Evolutionary conservation across 2,113 vertebrate genomes (phyloP).

Genomic region (Meriones unguiculatus): DNA sequence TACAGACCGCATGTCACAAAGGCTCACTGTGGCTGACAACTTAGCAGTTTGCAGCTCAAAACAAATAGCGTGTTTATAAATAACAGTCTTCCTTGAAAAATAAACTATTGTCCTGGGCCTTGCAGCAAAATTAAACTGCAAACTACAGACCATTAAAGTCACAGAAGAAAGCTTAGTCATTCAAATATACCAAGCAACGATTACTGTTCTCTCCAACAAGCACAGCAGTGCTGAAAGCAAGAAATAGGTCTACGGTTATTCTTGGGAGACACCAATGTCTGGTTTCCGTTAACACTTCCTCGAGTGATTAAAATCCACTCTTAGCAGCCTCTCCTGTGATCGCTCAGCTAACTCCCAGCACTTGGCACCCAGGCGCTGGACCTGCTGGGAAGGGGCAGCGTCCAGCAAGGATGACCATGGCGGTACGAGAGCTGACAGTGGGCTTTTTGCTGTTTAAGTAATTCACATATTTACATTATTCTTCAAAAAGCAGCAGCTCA

Average conservation of each 20-base stretch:
- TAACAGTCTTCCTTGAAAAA: slow-evolving; percentile 51
- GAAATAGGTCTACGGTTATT: slow-evolving; percentile 18
- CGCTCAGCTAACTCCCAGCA: slow-evolving; percentile 10
- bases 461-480: slow-evolving; percentile 42
- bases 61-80: slow-evolving; percentile 43
- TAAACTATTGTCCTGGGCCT: slow-evolving; percentile 32
- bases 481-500: slow-evolving; percentile 31
- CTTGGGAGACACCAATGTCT: slow-evolving; percentile 22
- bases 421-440: background rate
- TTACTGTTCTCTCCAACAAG: background rate
- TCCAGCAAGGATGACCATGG: background rate
- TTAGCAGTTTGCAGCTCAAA: slow-evolving; percentile 32
- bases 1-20: background rate
- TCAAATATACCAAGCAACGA: background rate
- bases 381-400: background rate
- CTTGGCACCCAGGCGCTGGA: background rate
- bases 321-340: slow-evolving; percentile 34
- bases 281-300: slow-evolving; percentile 44
- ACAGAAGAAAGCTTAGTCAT: background rate
- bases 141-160: background rate
- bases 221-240: background rate
- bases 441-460: slow-evolving; percentile 22
- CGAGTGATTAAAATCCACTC: background rate
- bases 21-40: slow-evolving; percentile 10
- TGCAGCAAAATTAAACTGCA: slow-evolving; percentile 58